phyloP scores from a whole-genome alignment of 2,888 invertebrate species.

The Drosophila acutilabella region DNA sequence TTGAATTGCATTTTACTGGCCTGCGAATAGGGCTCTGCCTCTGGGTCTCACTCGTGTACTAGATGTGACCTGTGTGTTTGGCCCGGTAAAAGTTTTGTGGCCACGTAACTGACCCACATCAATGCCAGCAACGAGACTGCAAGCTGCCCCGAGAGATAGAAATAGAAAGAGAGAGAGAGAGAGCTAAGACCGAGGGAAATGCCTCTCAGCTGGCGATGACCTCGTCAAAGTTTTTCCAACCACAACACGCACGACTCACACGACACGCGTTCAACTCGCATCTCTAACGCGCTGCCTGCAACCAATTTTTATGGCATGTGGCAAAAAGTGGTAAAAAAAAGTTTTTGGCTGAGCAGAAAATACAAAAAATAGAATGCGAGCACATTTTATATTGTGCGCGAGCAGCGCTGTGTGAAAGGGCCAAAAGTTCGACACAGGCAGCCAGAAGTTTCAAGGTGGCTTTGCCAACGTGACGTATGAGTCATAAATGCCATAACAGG shows the following conservation, averaged over 20 bases:
- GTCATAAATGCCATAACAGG: constrained; percentile 67
- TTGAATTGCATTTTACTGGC: constrained; percentile 70
- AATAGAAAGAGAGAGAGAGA: constrained; percentile 1
- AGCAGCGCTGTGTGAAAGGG: constrained; percentile 38
- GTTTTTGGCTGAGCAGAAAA: constrained; percentile 13
- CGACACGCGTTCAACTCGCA: constrained; percentile 3
- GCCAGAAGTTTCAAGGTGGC: constrained; percentile 67
- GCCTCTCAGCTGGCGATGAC: constrained; percentile 1
- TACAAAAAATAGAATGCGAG: constrained; percentile 39
- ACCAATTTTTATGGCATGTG: constrained; percentile 67
- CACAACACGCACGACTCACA: constrained; percentile 15
- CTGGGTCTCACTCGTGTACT: constrained; percentile 1
- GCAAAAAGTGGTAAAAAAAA: constrained; percentile 29
- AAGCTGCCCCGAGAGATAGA: constrained; percentile 4
- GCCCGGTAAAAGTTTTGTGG: constrained; percentile 53
- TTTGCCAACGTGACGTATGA: constrained; percentile 67
- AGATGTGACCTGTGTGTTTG: constrained; percentile 1
- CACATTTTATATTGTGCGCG: constrained; percentile 69
- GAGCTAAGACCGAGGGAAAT: background rate
- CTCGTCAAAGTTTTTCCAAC: background rate
- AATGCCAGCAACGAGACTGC: constrained; percentile 18
- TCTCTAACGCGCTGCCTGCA: constrained; percentile 33
- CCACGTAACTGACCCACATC: constrained; percentile 75
- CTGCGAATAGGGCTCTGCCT: constrained; percentile 28
- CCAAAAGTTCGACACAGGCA: constrained; percentile 48